phyloP scores from a whole-genome alignment of 2,113 vertebrate genomes.

The Dromas ardeola region DNA sequence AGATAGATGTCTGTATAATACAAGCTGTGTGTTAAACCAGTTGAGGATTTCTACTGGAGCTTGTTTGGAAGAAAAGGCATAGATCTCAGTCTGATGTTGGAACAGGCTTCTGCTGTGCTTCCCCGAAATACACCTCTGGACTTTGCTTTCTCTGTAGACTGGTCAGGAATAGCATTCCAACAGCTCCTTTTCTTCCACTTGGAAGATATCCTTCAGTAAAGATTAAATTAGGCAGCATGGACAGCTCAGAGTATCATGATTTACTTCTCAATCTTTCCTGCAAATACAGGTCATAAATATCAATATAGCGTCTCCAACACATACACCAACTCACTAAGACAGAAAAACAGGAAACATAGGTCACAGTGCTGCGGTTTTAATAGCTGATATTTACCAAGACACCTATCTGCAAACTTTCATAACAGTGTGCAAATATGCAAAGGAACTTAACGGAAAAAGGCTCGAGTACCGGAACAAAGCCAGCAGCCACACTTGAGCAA shows the following conservation, averaged over 20 bases:
- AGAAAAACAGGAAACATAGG: neutral
- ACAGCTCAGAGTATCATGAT: neutral
- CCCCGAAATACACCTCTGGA: neutral
- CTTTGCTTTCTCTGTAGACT: neutral
- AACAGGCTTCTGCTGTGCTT: neutral
- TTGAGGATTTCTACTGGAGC: neutral
- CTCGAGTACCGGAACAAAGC: neutral
- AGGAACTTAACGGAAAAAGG: neutral
- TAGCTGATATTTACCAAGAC: neutral
- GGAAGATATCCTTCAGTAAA: neutral
- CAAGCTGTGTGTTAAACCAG: neutral
- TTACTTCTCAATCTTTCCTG: neutral
- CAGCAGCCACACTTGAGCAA: neutral
- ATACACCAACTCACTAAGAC: neutral
- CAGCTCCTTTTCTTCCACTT: neutral
- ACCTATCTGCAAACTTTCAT: neutral
- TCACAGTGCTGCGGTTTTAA: neutral
- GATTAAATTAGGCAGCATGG: neutral
- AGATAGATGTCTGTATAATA: neutral
- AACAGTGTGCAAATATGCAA: conserved; percentile 24
- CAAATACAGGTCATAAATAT: neutral
- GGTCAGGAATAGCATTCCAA: neutral
- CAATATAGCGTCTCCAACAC: neutral
- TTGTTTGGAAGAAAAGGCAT: neutral
- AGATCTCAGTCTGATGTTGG: neutral